Evolutionary conservation across 2,113 vertebrate genomes (phyloP), one percentile per base, ranked within the genome.

Genomic region (Cheilinus undulatus): DNA sequence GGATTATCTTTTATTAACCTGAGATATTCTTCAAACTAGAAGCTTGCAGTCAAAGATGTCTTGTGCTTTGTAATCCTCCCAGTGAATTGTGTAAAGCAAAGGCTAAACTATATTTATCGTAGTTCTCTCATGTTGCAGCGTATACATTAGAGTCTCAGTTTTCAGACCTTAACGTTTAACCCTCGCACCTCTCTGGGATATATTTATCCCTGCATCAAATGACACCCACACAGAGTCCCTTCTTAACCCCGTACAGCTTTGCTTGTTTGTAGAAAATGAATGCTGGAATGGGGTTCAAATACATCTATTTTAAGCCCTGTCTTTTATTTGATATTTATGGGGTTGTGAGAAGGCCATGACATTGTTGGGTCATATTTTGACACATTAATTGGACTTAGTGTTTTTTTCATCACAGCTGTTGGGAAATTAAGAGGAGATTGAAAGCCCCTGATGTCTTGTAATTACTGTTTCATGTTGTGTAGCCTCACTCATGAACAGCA

Each of bases 391-490:
- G 87, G 78, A 87, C 73, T 57, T 62, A 89, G 77, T 79, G 74
- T 59, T 86, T 45, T n/a, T 80, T 92, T 89, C 82, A 89, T 92
- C 91, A 88, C 87, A 88, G 83, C 88, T 88, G 84, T 76, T 82
- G 81, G 80, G 84, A 91, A 88, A 92, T 91, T 89, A 93, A 90
- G 86, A 87, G 74, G 86, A 93, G 87, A 93, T 93, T 93, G 92
- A 93, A 87, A 85, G 87, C 83, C 90, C 86, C 84, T 88, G 89
- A 93, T 93, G 88, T 85, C 90, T 89, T 80, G 82, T 92, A 92
- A 93, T 94, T 88, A 89, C 87, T 84, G 83, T 89, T 90, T 89
- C 85, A 92, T 86, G 79, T 92, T 86, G 80, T 83, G 84, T 72
- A 61, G 69, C 48, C 63, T 87, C 79, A 88, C 88, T 93, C 90